Percentiles rank a stretch among this genome's conserved stretches.
Conservation (phyloP, 2,797 vertebrate genomes). For the Denticeps clupeoides region DNA sequence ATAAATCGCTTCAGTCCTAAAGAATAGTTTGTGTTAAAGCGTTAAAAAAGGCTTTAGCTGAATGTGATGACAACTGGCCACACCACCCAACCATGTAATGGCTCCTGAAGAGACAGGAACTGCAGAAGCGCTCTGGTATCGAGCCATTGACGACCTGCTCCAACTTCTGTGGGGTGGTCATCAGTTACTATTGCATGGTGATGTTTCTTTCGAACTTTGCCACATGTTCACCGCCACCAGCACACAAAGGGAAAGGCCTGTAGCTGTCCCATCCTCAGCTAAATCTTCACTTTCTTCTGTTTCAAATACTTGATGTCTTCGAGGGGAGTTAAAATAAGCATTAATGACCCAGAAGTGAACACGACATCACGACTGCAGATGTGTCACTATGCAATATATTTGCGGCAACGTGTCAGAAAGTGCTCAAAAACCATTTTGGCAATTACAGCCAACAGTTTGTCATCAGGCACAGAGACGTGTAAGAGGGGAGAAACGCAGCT, state of each 20-base stretch:
- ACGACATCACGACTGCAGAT: too few relatives aligned
- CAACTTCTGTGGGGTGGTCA: conserved; percentile 44
- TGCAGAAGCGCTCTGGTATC: conserved; percentile 20
- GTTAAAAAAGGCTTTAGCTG: conserved; percentile 6
- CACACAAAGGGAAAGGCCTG: neutral
- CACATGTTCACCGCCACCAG: neutral
- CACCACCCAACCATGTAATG: conserved; percentile 10
- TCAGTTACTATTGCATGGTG: conserved; percentile 39
- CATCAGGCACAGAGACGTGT: neutral
- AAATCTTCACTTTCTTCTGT: too few relatives aligned
- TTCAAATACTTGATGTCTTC: too few relatives aligned
- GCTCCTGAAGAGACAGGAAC: conserved; percentile 25
- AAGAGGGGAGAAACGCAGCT: too few relatives aligned
- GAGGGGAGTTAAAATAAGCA: too few relatives aligned
- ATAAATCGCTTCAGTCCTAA: conserved; percentile 1
- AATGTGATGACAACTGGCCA: conserved; percentile 14
- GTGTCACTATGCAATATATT: too few relatives aligned
- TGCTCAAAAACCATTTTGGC: conserved; percentile 2
- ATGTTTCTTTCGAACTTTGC: conserved; percentile 1
- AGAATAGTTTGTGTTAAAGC: neutral
- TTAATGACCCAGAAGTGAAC: too few relatives aligned
- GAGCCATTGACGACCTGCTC: conserved; percentile 34
- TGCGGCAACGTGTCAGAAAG: conserved; percentile 1
- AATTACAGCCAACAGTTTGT: conserved; percentile 5
- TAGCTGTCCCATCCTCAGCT: too few relatives aligned